Conservation (phyloP, 2,113 vertebrate species). For the Gnathonemus longibarbis region DNA sequence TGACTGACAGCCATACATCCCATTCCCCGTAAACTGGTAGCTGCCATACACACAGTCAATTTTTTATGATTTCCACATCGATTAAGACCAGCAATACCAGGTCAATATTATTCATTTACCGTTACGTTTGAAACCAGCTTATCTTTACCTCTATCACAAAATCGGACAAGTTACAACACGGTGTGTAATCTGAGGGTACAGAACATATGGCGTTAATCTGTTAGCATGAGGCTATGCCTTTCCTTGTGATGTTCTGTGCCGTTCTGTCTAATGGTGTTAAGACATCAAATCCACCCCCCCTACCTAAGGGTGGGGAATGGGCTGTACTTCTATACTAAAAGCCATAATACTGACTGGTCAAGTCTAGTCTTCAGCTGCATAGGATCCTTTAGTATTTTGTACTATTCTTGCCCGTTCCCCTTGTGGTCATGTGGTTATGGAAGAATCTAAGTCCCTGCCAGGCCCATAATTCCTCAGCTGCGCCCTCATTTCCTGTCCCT, state of each 20-base stretch:
- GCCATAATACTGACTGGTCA: neutral
- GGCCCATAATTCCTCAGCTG: slow-evolving; percentile 26
- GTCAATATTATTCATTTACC: neutral
- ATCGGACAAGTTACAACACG: neutral
- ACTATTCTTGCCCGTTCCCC: neutral
- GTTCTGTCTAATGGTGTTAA: neutral
- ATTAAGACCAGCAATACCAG: neutral
- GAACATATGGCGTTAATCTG: neutral
- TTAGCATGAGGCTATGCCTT: neutral
- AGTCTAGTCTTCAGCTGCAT: neutral
- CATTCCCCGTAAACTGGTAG: neutral
- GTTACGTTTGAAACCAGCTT: neutral
- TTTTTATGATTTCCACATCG: neutral
- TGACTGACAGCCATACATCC: neutral
- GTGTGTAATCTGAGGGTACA: neutral
- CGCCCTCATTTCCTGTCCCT: slow-evolving; percentile 26
- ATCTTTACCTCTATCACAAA: neutral
- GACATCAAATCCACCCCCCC: neutral
- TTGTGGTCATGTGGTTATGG: slow-evolving; percentile 9
- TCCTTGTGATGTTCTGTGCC: neutral
- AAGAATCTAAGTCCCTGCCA: slow-evolving; percentile 14
- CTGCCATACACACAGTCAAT: neutral
- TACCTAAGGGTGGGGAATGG: neutral
- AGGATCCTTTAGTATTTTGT: neutral
- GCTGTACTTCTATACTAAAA: neutral